Conservation (phyloP, 2,888 invertebrate genomes). For the Acronicta leporina region DNA sequence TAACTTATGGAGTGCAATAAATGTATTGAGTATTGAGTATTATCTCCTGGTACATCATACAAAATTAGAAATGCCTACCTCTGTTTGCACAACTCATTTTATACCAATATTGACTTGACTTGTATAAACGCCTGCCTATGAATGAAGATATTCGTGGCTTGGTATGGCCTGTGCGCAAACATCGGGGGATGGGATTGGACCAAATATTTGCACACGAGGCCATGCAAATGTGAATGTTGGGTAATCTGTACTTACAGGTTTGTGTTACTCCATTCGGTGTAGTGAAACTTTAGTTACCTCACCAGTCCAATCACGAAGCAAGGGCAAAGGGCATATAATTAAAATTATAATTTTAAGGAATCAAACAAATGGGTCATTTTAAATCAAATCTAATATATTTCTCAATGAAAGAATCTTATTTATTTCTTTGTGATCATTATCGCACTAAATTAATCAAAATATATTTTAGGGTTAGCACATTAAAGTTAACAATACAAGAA, state of each 20-base stretch:
- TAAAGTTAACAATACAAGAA: too few relatives aligned
- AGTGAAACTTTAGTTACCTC: slow-evolving; percentile 14
- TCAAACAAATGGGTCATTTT: too few relatives aligned
- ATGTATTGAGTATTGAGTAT: too few relatives aligned
- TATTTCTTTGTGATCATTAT: too few relatives aligned
- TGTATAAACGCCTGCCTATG: slow-evolving; percentile 53
- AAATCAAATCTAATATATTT: too few relatives aligned
- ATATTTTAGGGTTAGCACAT: too few relatives aligned
- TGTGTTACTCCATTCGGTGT: slow-evolving; percentile 18
- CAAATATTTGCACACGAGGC: slow-evolving; percentile 62
- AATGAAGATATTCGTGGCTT: slow-evolving; percentile 60
- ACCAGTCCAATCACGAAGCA: slow-evolving; percentile 22
- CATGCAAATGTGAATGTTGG: slow-evolving; percentile 55
- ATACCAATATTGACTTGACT: slow-evolving; percentile 41
- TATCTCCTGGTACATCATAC: not conserved
- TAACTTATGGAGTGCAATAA: too few relatives aligned
- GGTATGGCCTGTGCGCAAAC: slow-evolving; percentile 60
- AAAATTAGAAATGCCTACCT: not conserved
- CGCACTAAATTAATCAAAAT: too few relatives aligned
- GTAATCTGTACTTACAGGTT: slow-evolving; percentile 36
- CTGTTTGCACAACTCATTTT: slow-evolving; percentile 22
- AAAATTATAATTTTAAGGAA: too few relatives aligned
- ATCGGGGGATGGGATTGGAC: slow-evolving; percentile 60
- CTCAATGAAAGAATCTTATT: too few relatives aligned
- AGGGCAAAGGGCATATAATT: too few relatives aligned